phyloP scores from a whole-genome alignment of 2,888 invertebrate species.

The Protodeltote pygarga region DNA sequence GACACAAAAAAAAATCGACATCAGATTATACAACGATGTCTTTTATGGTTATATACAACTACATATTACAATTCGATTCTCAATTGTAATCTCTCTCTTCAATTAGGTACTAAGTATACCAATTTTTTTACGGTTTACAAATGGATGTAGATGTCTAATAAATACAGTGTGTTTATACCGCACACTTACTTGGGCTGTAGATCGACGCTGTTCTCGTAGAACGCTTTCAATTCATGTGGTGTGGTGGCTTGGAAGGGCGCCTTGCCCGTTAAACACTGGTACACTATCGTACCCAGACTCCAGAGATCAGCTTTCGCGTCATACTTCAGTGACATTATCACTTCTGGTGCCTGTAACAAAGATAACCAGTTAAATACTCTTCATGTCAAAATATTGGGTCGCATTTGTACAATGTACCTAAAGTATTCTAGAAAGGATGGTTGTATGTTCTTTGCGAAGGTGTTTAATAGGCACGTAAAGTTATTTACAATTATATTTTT shows the following conservation, averaged over 20 bases:
- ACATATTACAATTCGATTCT: background rate
- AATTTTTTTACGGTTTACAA: too few species aligned
- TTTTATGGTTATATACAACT: too few species aligned
- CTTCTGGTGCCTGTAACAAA: constrained; percentile 95
- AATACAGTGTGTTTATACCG: background rate
- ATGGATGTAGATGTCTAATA: too few species aligned
- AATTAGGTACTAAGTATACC: too few species aligned
- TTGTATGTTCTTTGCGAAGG: too few species aligned
- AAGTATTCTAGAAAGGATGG: too few species aligned
- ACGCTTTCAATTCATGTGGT: constrained; percentile 98
- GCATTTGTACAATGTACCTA: too few species aligned
- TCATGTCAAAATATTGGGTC: too few species aligned
- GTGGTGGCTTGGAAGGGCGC: constrained; percentile 99
- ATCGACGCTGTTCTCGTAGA: constrained; percentile 98
- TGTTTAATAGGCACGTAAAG: too few species aligned
- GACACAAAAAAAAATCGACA: constrained; percentile 22
- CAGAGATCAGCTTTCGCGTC: constrained; percentile 99
- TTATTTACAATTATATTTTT: too few species aligned
- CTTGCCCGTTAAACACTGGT: constrained; percentile 99
- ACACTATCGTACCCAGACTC: constrained; percentile 99
- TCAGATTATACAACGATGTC: too few species aligned
- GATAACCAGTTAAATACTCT: background rate
- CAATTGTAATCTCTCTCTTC: too few species aligned
- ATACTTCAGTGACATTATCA: constrained; percentile 99
- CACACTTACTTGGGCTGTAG: constrained; percentile 94